Evolutionary conservation across 2,888 invertebrate species (phyloP).

Genomic region (Leptodirus hochenwartii): DNA sequence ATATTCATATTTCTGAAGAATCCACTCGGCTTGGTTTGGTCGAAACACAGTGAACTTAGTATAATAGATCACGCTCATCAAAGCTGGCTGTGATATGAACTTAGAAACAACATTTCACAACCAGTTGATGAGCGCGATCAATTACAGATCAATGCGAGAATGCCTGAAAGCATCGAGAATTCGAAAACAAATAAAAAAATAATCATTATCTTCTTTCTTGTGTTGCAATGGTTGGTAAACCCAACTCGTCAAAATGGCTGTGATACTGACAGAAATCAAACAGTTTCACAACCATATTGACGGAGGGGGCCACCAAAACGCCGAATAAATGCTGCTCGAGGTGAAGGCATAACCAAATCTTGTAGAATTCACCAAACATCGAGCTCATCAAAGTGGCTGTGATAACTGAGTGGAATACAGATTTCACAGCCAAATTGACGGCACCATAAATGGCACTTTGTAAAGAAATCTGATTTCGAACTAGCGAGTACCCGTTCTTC

Average conservation of each 20-base stretch:
- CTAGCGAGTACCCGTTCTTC: too few relatives aligned
- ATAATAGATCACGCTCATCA: not conserved
- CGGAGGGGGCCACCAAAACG: slow-evolving; percentile 34
- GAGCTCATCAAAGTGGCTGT: slow-evolving; percentile 97
- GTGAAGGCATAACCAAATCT: too few relatives aligned
- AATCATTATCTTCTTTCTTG: slow-evolving; percentile 8
- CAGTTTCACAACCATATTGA: slow-evolving; percentile 70
- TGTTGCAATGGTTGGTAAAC: slow-evolving; percentile 29
- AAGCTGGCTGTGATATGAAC: not conserved
- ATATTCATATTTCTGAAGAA: slow-evolving; percentile 12
- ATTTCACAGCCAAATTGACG: slow-evolving; percentile 86
- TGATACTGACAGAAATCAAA: slow-evolving; percentile 45
- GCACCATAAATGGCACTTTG: too few relatives aligned
- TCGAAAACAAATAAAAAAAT: slow-evolving; percentile 5
- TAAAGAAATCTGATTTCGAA: too few relatives aligned
- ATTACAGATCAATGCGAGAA: slow-evolving; percentile 12
- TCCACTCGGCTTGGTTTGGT: not conserved
- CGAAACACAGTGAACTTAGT: not conserved
- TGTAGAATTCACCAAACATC: slow-evolving; percentile 23
- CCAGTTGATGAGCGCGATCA: slow-evolving; percentile 74
- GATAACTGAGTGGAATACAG: slow-evolving; percentile 56
- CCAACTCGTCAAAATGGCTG: slow-evolving; percentile 92
- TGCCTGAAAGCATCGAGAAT: slow-evolving; percentile 1
- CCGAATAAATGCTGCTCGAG: too few relatives aligned
- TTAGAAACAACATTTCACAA: slow-evolving; percentile 30